phyloP scores from a whole-genome alignment of 2,113 vertebrate genomes.

The Balaenoptera acutorostrata region DNA sequence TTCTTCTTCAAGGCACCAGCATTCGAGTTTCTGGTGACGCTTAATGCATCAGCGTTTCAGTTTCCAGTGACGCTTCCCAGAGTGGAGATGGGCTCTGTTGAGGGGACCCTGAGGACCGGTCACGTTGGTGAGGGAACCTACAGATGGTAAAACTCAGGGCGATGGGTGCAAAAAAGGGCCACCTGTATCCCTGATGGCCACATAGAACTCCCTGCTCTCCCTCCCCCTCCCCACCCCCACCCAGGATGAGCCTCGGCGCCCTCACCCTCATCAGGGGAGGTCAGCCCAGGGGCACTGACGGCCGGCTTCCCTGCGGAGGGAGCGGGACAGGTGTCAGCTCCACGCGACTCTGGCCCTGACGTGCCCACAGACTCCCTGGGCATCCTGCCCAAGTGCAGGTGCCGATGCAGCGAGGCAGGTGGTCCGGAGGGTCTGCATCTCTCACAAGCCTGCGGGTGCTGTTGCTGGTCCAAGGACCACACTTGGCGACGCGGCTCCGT shows the following conservation, averaged over 20 bases:
- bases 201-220: neutral
- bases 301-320: neutral
- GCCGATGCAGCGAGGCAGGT: accelerated
- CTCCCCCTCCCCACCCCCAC: neutral
- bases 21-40: neutral
- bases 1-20: neutral
- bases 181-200: neutral
- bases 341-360: accelerated
- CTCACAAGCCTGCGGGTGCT: neutral
- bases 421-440: neutral
- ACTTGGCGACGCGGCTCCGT: accelerated
- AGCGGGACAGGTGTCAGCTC: neutral
- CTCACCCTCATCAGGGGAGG: neutral
- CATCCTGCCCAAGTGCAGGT: accelerated
- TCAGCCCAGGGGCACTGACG: neutral
- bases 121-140: neutral
- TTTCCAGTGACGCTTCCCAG: neutral
- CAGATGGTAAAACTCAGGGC: neutral
- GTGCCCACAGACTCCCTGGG: neutral
- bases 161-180: neutral
- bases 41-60: neutral
- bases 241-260: neutral
- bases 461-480: too few species aligned
- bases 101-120: neutral
- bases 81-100: neutral